A percentile compares a stretch with the other conserved stretches of the same genome.
phyloP scores from a whole-genome alignment of 2,113 vertebrate genomes.

The Neomonachus schauinslandi region DNA sequence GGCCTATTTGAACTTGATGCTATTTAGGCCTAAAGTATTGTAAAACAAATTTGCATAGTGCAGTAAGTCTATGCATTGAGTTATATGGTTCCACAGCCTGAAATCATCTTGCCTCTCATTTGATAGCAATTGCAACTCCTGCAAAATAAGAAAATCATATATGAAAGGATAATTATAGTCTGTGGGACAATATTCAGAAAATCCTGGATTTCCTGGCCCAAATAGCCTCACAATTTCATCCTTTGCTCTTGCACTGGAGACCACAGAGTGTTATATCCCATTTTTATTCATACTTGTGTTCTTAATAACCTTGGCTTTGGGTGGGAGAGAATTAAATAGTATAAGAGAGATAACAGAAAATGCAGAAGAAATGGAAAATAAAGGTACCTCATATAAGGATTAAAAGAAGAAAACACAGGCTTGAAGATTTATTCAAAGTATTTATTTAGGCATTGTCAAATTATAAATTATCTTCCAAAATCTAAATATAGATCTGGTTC shows the following conservation, averaged over 20 bases:
- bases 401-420: neutral
- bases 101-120: neutral
- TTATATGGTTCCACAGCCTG: neutral
- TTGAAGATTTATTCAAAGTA: constrained; percentile 5
- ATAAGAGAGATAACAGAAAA: neutral
- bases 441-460: neutral
- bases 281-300: neutral
- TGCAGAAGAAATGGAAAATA: neutral
- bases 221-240: neutral
- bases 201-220: neutral
- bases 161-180: neutral
- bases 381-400: neutral
- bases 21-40: neutral
- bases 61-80: neutral
- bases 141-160: neutral
- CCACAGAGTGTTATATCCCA: neutral
- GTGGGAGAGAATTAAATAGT: neutral
- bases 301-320: neutral
- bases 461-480: neutral
- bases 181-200: neutral
- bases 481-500: neutral
- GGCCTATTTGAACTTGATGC: neutral
- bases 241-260: neutral
- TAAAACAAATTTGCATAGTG: neutral
- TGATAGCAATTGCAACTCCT: neutral